Evolutionary conservation across 2,888 invertebrate genomes (phyloP), one percentile per base, ranked within the genome.

Genomic region (Cheilosia pagana): DNA sequence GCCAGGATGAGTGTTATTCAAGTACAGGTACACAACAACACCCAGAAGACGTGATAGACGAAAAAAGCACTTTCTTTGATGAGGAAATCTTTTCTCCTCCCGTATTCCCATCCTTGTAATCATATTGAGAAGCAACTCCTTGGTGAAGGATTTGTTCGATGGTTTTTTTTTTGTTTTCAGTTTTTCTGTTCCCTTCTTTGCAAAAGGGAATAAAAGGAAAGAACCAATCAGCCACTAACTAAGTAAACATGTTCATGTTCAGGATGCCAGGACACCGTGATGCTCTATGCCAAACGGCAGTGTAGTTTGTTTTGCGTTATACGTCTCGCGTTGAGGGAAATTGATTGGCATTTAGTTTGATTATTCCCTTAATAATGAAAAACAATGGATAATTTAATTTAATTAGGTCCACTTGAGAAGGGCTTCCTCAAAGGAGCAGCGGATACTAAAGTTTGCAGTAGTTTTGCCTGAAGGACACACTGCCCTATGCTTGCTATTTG

Each of bases 31-130:
- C 76, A 76, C 45, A 48, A 19, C 10, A 12, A 31, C 31, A 45
- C 21, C 31, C 6, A 70, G 19, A 53, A 72, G 25, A 31, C 57
- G 28, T 63, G 57, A 60, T 55, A 77, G 57, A 71, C 25, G n/a
- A 67, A 76, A 67, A 65, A 77, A 82, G 65, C 67, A 65, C 81
- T 82, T 62, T 52, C 81, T 72, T 82, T 82, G 81, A 82, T 72
- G 65, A 77, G 77, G 45, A 35, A 48, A 65, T 19, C 52, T 62
- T 35, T 48, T 71, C 63, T 35, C 50, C 25, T 25, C 16, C 10
- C 14, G 43, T 50, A 57, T 67, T 41, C 57, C 25, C 50, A 55
- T 50, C 39, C 55, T 62, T 55, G 60, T 70, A 39, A 55, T 19
- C 45, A 45, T 45, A 16, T 45, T 57, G 50, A 59, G 31, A 31